Conservation (phyloP, 1,140 invertebrate genomes). For the Rhopalosiphum padi region DNA sequence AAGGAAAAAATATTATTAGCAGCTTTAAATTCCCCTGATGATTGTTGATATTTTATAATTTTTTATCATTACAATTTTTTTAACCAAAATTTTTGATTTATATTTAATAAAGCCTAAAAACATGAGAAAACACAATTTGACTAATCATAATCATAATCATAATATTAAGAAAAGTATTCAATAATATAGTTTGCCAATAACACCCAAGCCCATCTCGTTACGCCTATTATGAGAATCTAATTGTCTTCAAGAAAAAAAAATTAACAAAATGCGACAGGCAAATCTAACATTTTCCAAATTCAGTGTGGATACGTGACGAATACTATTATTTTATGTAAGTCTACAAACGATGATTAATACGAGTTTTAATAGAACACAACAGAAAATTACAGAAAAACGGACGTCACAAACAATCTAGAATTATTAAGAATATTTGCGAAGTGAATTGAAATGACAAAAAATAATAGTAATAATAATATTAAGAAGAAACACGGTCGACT, state of each 20-base stretch:
- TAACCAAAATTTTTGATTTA: too few species aligned
- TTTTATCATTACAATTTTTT: too few species aligned
- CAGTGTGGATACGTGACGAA: neutral
- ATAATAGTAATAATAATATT: neutral
- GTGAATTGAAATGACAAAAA: neutral
- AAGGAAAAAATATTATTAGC: too few species aligned
- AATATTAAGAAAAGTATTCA: too few species aligned
- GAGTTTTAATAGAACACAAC: neutral
- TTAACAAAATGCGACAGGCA: too few species aligned
- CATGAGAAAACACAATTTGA: too few species aligned
- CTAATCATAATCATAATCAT: too few species aligned
- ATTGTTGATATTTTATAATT: too few species aligned
- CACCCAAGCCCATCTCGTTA: too few species aligned
- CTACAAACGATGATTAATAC: neutral
- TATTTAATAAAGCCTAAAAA: too few species aligned
- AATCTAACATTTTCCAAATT: neutral
- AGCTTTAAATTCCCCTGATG: too few species aligned
- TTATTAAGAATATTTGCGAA: neutral
- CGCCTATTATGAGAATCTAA: neutral
- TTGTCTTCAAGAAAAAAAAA: neutral
- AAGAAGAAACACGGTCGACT: neutral
- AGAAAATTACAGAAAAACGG: neutral
- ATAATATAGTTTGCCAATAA: too few species aligned
- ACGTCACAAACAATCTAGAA: neutral
- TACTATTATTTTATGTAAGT: neutral